Percentiles rank a stretch among this genome's conserved stretches.
Conservation (phyloP, 2,888 invertebrate genomes). For the Apotomis betuletana region DNA sequence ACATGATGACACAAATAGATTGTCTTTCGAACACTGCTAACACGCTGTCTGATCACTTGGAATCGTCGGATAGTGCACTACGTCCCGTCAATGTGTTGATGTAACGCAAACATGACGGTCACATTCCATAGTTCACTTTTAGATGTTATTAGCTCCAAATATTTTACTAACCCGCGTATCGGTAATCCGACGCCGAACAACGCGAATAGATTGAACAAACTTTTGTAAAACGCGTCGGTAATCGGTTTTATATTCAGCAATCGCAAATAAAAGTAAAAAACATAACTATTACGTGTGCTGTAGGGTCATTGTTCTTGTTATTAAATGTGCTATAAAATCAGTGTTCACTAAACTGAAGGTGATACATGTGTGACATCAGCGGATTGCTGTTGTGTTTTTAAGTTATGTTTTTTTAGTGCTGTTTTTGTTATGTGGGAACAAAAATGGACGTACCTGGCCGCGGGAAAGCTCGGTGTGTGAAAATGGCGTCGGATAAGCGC, state of each 20-base stretch:
- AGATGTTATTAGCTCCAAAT: constrained; percentile 72
- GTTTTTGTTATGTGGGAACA: constrained; percentile 28
- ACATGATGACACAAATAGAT: constrained; percentile 83
- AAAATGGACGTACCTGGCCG: constrained; percentile 72
- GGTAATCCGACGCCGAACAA: constrained; percentile 47
- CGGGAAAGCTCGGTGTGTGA: constrained; percentile 80
- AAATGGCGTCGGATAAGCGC: constrained; percentile 79
- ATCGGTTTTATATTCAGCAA: constrained; percentile 63
- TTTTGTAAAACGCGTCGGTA: constrained; percentile 54
- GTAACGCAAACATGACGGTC: constrained; percentile 83
- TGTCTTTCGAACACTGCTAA: constrained; percentile 67
- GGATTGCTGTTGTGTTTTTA: constrained; percentile 9
- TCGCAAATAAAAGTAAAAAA: constrained; percentile 74
- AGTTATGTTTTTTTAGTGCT: constrained; percentile 42
- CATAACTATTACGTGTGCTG: constrained; percentile 80
- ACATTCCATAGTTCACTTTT: constrained; percentile 77
- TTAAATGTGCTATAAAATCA: constrained; percentile 51
- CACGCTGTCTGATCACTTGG: constrained; percentile 63
- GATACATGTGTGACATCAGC: constrained; percentile 41
- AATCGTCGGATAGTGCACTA: constrained; percentile 57
- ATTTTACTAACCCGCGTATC: constrained; percentile 51
- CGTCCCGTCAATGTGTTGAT: constrained; percentile 72
- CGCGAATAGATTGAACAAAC: constrained; percentile 47
- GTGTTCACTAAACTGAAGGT: constrained; percentile 41
- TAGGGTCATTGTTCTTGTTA: constrained; percentile 76